Percentiles rank a stretch among this genome's conserved stretches.
These are phyloP conservation scores for Paramuricea clavata DNA, from an alignment of 92 coral and sea anemone species.

Conservation along the genomic window DNA sequence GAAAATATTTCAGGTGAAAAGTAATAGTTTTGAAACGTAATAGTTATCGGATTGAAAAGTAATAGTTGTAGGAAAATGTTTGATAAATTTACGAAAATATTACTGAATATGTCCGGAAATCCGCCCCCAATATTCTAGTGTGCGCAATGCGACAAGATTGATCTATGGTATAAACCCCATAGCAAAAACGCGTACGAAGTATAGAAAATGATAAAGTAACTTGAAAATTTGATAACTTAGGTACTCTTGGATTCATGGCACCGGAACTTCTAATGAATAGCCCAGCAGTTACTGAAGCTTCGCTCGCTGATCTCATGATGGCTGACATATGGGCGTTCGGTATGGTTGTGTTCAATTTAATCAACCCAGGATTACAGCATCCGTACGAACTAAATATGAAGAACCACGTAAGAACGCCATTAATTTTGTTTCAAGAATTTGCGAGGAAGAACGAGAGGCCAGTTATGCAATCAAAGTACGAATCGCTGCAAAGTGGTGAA, in stretches of 20 bases:
- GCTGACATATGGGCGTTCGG: slow-evolving; percentile 51
- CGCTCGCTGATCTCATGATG: neutral
- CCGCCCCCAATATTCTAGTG: no score
- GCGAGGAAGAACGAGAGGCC: neutral
- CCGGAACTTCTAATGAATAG: slow-evolving; percentile 23
- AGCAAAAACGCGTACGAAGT: no score
- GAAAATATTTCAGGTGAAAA: no score
- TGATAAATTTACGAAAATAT: no score
- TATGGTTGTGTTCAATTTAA: slow-evolving; percentile 37
- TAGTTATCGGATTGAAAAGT: no score
- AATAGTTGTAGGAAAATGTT: no score
- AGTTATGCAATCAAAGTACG: neutral
- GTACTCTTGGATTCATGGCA: slow-evolving; percentile 36
- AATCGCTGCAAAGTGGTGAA: neutral
- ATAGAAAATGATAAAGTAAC: neutral
- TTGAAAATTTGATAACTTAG: slow-evolving; percentile 12
- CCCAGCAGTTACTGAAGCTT: neutral
- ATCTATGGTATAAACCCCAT: neutral
- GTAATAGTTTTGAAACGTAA: no score
- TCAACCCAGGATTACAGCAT: slow-evolving; percentile 23
- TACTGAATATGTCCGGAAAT: no score
- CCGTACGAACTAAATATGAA: neutral
- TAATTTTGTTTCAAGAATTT: neutral
- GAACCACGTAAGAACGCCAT: neutral
- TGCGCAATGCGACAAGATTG: no score